Evolutionary conservation across 2,888 invertebrate genomes (phyloP).

Genomic region (Oeneis ivallda): DNA sequence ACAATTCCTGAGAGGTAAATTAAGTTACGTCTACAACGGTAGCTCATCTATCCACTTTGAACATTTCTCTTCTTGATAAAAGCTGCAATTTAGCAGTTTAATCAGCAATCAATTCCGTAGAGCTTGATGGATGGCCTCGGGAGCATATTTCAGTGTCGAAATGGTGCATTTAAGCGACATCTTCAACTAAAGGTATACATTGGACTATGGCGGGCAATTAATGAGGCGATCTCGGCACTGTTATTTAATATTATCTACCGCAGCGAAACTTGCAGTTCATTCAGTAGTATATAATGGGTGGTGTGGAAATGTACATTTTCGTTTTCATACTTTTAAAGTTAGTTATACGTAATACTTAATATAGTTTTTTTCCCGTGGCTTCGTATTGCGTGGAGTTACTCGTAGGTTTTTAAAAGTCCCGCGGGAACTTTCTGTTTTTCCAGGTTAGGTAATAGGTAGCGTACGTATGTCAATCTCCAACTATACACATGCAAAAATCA

Average conservation of each 20-base stretch:
- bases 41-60: constrained; percentile 37
- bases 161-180: constrained; percentile 39
- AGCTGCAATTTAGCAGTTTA: constrained; percentile 65
- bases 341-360: too few relatives aligned
- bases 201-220: constrained; percentile 30
- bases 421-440: too few relatives aligned
- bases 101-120: constrained; percentile 67
- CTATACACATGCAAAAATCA: too few relatives aligned
- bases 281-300: neutral
- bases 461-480: too few relatives aligned
- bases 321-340: too few relatives aligned
- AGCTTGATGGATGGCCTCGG: constrained; percentile 67
- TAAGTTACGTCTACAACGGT: constrained; percentile 25
- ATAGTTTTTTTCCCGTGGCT: too few relatives aligned
- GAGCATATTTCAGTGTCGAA: constrained; percentile 63
- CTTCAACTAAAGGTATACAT: constrained; percentile 33
- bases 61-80: constrained; percentile 47
- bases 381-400: too few relatives aligned
- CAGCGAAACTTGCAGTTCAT: constrained; percentile 22
- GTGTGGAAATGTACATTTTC: neutral
- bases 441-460: too few relatives aligned
- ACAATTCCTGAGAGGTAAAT: constrained; percentile 24
- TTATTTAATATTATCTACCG: constrained; percentile 21
- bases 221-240: constrained; percentile 21
- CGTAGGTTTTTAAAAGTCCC: too few relatives aligned